phyloP scores from a whole-genome alignment of 2,888 invertebrate species.

The Coenonympha glycerion region DNA sequence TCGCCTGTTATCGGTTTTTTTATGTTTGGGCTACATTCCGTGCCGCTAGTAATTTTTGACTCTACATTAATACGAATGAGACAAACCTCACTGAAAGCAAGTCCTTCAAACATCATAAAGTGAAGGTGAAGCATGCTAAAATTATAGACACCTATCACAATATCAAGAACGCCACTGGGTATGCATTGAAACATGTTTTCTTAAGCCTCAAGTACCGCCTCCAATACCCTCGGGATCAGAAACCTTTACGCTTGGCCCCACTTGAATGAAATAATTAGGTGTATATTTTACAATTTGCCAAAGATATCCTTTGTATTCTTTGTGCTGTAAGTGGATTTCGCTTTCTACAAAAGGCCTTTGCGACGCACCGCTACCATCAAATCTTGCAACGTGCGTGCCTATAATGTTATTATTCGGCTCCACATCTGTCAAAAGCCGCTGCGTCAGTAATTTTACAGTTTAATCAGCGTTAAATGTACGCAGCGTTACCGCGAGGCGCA shows the following conservation, averaged over 20 bases:
- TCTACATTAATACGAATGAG: too few relatives aligned
- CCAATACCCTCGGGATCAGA: constrained; percentile 44
- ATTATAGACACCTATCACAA: constrained; percentile 52
- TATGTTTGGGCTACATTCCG: too few relatives aligned
- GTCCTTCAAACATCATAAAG: too few relatives aligned
- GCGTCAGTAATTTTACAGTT: constrained; percentile 74
- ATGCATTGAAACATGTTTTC: constrained; percentile 64
- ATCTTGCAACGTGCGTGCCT: constrained; percentile 57
- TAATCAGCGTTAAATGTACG: constrained; percentile 75
- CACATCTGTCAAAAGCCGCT: constrained; percentile 73
- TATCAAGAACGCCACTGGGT: constrained; percentile 39
- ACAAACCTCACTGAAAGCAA: too few relatives aligned
- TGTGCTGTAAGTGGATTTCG: constrained; percentile 70
- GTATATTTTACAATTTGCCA: constrained; percentile 75
- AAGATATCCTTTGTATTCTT: constrained; percentile 65
- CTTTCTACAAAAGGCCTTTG: constrained; percentile 55
- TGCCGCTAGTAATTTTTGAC: too few relatives aligned
- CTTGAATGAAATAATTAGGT: constrained; percentile 72
- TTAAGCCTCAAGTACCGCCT: constrained; percentile 67
- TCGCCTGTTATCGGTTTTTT: too few relatives aligned
- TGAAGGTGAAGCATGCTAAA: constrained; percentile 22
- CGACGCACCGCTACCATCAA: constrained; percentile 59
- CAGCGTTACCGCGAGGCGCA: constrained; percentile 57
- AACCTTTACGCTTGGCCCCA: constrained; percentile 58
- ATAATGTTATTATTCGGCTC: constrained; percentile 71